Conservation (phyloP, 2,113 vertebrate species). For the Haplotaxodon microlepis region DNA sequence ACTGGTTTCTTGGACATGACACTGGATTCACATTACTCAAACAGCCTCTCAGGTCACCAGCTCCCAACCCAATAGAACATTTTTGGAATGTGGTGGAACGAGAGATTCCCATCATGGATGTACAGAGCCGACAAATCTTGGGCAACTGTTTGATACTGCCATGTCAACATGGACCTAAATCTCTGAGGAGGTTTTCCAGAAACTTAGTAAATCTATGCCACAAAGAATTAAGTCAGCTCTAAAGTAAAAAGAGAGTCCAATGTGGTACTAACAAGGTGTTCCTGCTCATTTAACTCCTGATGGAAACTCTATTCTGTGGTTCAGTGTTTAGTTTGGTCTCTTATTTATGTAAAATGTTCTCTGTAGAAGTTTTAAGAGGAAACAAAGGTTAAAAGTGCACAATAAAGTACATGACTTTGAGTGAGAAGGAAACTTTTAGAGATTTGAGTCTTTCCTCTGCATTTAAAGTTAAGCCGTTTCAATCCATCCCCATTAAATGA, state of each 20-base stretch:
- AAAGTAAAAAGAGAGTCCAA: too few species aligned
- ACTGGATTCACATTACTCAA: not conserved
- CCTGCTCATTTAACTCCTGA: not conserved
- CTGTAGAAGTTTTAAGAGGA: not conserved
- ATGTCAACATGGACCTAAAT: not conserved
- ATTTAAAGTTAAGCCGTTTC: conserved; percentile 23
- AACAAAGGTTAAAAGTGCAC: not conserved
- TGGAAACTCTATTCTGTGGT: not conserved
- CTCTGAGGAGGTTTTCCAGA: not conserved
- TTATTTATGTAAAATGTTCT: not conserved
- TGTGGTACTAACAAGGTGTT: not conserved
- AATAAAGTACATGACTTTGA: not conserved
- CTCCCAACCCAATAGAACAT: not conserved
- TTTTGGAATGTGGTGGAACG: not conserved
- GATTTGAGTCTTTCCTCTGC: not conserved
- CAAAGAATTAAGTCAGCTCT: not conserved
- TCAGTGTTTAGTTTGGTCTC: not conserved
- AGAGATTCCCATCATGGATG: not conserved
- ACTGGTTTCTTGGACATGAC: not conserved
- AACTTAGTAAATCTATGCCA: not conserved
- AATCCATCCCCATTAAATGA: conserved; percentile 25
- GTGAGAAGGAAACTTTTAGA: not conserved
- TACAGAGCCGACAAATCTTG: not conserved
- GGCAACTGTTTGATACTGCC: not conserved
- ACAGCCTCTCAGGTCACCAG: not conserved